Evolutionary conservation across 2,888 invertebrate species (phyloP), one percentile per base, ranked within the genome.

Genomic region (Netelia fuscicornis): DNA sequence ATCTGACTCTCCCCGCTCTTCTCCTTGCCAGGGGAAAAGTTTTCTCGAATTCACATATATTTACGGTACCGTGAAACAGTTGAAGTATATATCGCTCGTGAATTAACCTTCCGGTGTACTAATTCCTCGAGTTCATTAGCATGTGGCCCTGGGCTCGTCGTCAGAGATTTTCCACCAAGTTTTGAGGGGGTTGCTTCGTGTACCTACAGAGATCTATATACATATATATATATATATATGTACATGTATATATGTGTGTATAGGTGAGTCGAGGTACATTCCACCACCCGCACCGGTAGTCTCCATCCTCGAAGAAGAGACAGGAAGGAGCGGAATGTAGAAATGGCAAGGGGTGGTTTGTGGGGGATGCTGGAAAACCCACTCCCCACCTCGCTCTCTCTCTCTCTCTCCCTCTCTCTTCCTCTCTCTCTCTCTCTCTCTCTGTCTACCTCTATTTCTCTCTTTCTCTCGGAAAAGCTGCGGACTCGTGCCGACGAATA

Each of bases 121-220:
- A 88, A 89, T 89, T 89, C 83, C 86, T 77, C 52, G 78, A 82
- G 84, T 87, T 89, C 88, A 88, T 89, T 88, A 89, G 88, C 88
- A 89, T 87, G 86, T 87, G 84, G 83, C 82, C 67, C 56, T 75
- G 71, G 76, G 84, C 70, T 74, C 75, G 78, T 81, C 84, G 81
- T 72, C 77, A 64, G 83, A 88, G 86, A 87, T 87, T 89, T 88
- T 83, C 79, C 80, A 62, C 25, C 56, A 87, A 87, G 85, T 86
- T 88, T 87, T 82, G 13, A 20, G 72, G 44, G 65, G 56, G 44
- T 68, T 70, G 65, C 54, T 48, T 65, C 42, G 64, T 76, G 52
- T 44, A 77, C 2, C 10, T 42, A 30, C 17, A 37, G n/a, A 37
- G 30, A 37, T 75, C 60, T 54, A 70, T 58, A 17, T 62, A 13